These are phyloP conservation scores for Phalacrocorax pelagicus DNA, from an alignment of 2,113 vertebrate genomes.

Conservation along the genomic window DNA sequence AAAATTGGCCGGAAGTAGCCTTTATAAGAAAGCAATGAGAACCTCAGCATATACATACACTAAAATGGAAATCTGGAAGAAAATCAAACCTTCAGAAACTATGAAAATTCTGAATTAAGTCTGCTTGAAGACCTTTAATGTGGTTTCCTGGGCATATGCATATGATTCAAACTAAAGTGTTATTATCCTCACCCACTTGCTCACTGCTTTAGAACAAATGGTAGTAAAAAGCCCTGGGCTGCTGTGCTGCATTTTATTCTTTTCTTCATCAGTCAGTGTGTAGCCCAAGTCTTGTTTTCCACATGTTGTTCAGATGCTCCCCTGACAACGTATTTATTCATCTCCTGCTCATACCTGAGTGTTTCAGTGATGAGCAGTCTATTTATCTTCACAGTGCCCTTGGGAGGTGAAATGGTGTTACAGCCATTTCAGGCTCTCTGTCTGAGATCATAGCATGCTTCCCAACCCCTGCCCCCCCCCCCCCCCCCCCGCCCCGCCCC, in stretches of 20 bases:
- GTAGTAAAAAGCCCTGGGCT: background rate
- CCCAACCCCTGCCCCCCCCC: too few relatives aligned
- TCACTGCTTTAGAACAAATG: background rate
- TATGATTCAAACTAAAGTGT: fast-evolving
- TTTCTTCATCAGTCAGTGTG: background rate
- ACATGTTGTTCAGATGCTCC: background rate
- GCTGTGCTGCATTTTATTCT: background rate
- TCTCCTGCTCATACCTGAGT: background rate
- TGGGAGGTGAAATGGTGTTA: background rate
- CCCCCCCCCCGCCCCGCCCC: too few relatives aligned
- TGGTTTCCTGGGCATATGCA: background rate
- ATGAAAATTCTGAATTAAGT: background rate
- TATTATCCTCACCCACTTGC: background rate
- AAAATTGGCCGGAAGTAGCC: background rate
- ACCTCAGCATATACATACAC: background rate
- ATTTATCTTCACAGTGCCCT: background rate
- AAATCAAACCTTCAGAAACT: background rate
- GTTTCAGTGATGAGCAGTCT: background rate
- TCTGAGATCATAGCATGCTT: background rate
- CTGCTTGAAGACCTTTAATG: background rate
- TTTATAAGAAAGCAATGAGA: background rate
- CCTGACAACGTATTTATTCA: background rate
- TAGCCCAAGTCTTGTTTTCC: background rate
- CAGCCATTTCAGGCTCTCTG: background rate
- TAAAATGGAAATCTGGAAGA: background rate